These are phyloP conservation scores for Corticium candelabrum DNA, from an alignment of 37 sponge, comb jelly and placozoan genomes.

Conservation along the genomic window DNA sequence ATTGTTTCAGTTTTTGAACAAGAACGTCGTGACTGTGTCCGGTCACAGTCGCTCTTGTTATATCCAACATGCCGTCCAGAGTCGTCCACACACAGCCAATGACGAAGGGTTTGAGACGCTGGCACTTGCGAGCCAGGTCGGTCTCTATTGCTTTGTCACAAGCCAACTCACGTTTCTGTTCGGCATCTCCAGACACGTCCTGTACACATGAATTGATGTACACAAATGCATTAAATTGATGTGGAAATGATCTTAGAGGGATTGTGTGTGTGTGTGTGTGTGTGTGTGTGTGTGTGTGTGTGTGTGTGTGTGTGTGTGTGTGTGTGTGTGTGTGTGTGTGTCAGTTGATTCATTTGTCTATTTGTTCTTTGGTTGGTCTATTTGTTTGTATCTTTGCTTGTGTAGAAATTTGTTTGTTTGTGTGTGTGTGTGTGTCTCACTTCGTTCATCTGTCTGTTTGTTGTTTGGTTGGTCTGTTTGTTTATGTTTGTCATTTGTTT, in stretches of 20 bases:
- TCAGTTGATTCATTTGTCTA: no score
- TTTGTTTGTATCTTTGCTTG: no score
- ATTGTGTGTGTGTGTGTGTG: background rate
- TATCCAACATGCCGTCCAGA: background rate
- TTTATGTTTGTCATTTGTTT: background rate
- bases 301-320: slow-evolving; percentile 23
- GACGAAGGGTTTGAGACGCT: background rate
- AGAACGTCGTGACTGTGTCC: no score
- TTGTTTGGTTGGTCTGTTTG: background rate
- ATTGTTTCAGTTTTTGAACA: no score
- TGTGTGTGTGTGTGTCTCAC: no score
- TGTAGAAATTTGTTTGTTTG: background rate
- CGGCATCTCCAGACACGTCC: background rate
- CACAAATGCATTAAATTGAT: no score
- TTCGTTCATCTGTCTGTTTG: no score
- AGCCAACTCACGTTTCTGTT: background rate
- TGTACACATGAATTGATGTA: background rate
- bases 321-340: slow-evolving; percentile 12
- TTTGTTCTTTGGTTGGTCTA: no score
- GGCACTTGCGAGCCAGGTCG: background rate
- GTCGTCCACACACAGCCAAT: background rate
- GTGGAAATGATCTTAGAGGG: no score
- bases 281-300: background rate
- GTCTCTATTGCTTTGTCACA: no score
- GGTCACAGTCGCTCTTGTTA: no score